Evolutionary conservation across 2,797 vertebrate genomes (phyloP), one percentile per base, ranked within the genome.

Genomic region (Urosaurus nigricauda): DNA sequence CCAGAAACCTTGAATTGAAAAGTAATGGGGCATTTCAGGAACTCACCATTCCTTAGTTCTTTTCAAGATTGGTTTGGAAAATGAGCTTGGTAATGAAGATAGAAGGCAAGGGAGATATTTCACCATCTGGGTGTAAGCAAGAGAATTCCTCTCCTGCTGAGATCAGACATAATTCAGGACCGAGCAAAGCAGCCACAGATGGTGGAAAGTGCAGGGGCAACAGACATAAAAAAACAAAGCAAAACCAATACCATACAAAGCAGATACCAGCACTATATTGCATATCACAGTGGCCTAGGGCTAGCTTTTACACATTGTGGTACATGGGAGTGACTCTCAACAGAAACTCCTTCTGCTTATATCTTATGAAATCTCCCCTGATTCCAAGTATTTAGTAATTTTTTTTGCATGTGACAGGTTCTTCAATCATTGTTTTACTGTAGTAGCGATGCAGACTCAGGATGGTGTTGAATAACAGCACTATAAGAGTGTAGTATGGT

Each of bases 111-210:
- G 26, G 26, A 73, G 86, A n/a, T 37, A 32, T 40, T 12, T 19
- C 82, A 21, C 73, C 81, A 37, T 78, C 60, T 88, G 73, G 81
- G 24, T 43, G 21, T 11, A 60, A 47, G 87, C n/a, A 51, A 77
- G 73, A 75, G 26, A 78, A 86, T 53, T 68, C 47, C 24, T 84
- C 58, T 56, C 87, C 82, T 71, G 73, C 81, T 83, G 81, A 84
- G 82, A 88, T 88, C 87, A 84, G 87, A 88, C 65, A 26, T 53
- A 40, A 35, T 63, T 40, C 43, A 84, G 74, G 75, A 53, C 35
- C 58, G 43, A 17, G 47, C 47, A 71, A 84, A 88, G 63, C 17
- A 40, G 51, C 51, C 29, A 56, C 74, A 84, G 82, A 70, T 84
- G 87, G 82, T 56, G 74, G 73, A 37, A 84, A 71, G n/a, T 83